Conservation (phyloP, 2,113 vertebrate genomes). For the Platysteira castanea region DNA sequence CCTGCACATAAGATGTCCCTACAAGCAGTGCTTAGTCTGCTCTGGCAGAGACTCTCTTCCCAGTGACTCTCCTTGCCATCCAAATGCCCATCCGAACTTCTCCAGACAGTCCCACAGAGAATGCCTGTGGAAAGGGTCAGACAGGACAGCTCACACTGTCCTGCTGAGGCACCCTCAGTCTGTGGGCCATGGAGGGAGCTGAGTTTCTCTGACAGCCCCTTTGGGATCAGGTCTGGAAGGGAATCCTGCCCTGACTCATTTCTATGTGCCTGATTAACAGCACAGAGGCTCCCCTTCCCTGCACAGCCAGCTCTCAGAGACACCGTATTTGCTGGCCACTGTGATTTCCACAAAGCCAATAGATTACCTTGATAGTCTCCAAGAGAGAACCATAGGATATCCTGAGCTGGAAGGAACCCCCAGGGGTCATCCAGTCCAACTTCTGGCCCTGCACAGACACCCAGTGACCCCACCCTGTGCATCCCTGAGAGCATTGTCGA, state of each 20-base stretch:
- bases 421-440: neutral
- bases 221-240: neutral
- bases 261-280: neutral
- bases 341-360: neutral
- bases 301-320: neutral
- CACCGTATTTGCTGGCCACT: accelerated
- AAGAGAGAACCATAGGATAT: accelerated
- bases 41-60: neutral
- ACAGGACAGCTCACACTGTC: neutral
- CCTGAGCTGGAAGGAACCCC: neutral
- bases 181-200: neutral
- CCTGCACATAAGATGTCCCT: neutral
- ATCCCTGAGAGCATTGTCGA: accelerated
- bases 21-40: neutral
- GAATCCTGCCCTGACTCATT: neutral
- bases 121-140: neutral
- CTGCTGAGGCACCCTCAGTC: neutral
- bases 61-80: neutral
- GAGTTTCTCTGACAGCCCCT: neutral
- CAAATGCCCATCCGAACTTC: neutral
- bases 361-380: neutral
- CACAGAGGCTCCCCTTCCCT: neutral
- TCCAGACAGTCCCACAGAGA: neutral
- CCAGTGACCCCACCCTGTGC: neutral
- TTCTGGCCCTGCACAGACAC: neutral